Base-by-base conservation (phyloP, 2,888 invertebrate genomes). In the Frankliniella intonsa region DNA sequence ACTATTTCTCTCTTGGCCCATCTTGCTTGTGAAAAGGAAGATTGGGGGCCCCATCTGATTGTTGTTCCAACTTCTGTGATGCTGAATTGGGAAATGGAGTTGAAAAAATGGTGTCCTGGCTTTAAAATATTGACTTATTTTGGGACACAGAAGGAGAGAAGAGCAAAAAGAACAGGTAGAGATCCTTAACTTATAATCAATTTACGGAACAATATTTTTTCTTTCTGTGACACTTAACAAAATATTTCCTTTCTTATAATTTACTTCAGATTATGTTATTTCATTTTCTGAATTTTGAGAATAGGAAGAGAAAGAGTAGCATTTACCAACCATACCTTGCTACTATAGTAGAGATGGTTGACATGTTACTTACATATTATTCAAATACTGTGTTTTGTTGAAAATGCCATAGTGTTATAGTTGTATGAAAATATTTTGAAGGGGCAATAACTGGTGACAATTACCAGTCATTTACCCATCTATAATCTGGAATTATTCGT, bases 51-150 rank as follows among this genome's bases (percentile, higher is more conserved):
- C 82, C 99, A 99, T 91, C 91, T 99, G 49, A 97, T 99, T 85
- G 95, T 99, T 84, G 99, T 99, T 85, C 99, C 99, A 83, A 99
- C 99, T 22, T 98, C 98, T 85, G 99, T 99, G 81, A 98, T 99
- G 95, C 91, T 99, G 84, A 99, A 99, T 90, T 99, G 99, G 99
- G 99, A 99, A 90, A 97, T 99, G 96, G 99, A 99, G 89, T 95
- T 98, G 87, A 99, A 99, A 89, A 99, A 99, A 89, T 99, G 99
- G 99, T 99, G 98, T 88, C 99, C 99, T 0, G 97, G 96, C 81
- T 97, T 99, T 88, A 99, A 99, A 91, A 97, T 99, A 86, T 91
- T 99, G 85, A 99, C 99, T 0, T 99, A 99, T 88, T 99, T 98
- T 87, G 99, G 99, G 80, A 93, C 94, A 51, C 96, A 96, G 86